A percentile compares a stretch with the other conserved stretches of the same genome.
These are phyloP conservation scores for Thaumetopoea pityocampa DNA, from an alignment of 1,140 invertebrate genomes.

Conservation along the genomic window DNA sequence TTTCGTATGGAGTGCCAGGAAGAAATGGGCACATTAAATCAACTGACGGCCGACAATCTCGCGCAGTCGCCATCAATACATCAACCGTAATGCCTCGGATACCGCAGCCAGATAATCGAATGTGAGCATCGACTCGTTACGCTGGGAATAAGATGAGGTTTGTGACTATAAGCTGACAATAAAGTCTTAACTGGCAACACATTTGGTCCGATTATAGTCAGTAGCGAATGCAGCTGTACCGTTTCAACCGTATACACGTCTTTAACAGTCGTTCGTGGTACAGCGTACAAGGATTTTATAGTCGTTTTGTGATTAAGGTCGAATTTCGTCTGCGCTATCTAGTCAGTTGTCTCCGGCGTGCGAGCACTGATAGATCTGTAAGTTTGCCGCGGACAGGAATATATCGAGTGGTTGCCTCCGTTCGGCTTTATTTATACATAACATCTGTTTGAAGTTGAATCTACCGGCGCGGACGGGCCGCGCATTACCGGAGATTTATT, in stretches of 20 bases:
- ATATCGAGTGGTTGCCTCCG: slow-evolving; percentile 73
- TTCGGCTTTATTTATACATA: slow-evolving; percentile 74
- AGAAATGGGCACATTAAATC: slow-evolving; percentile 71
- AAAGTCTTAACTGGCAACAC: slow-evolving; percentile 38
- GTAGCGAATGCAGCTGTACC: slow-evolving; percentile 22
- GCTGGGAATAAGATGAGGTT: slow-evolving; percentile 70
- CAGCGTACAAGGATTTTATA: slow-evolving; percentile 9
- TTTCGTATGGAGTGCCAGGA: slow-evolving; percentile 63
- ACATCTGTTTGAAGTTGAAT: slow-evolving; percentile 74
- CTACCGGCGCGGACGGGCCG: slow-evolving; percentile 67
- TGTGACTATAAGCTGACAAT: slow-evolving; percentile 26
- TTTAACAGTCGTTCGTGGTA: slow-evolving; percentile 6
- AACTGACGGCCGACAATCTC: slow-evolving; percentile 66
- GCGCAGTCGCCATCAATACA: slow-evolving; percentile 69
- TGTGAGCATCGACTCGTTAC: slow-evolving; percentile 73
- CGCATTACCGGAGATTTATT: slow-evolving; percentile 74
- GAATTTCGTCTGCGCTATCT: slow-evolving; percentile 30
- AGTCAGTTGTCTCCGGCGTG: slow-evolving; percentile 44
- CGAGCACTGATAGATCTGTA: slow-evolving; percentile 68
- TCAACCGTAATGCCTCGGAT: slow-evolving; percentile 74
- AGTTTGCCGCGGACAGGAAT: slow-evolving; percentile 74
- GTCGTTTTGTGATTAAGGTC: slow-evolving; percentile 32
- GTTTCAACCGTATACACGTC: slow-evolving; percentile 8
- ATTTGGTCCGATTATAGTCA: slow-evolving; percentile 37
- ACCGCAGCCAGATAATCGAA: slow-evolving; percentile 73